phyloP scores from a whole-genome alignment of 1,140 invertebrate species.

The Cydia pomonella region DNA sequence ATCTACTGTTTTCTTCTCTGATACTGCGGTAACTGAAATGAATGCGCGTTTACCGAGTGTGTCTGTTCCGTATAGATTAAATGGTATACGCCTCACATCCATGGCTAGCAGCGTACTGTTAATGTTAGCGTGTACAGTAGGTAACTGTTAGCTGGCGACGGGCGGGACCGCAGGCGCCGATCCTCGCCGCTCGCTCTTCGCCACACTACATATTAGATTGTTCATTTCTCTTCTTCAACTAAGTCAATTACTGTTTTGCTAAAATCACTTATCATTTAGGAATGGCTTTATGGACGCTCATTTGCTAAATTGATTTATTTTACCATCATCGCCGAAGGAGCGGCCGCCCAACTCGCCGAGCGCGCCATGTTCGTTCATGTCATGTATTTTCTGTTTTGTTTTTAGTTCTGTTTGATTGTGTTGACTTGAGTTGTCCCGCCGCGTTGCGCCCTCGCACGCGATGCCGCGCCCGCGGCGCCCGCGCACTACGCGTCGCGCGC shows the following conservation, averaged over 20 bases:
- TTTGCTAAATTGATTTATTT: slow-evolving; percentile 67
- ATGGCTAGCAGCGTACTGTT: slow-evolving; percentile 77
- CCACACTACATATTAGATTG: slow-evolving; percentile 67
- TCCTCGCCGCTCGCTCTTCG: slow-evolving; percentile 60
- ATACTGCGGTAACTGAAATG: slow-evolving; percentile 73
- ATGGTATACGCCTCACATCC: slow-evolving; percentile 76
- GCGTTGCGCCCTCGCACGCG: slow-evolving; percentile 50
- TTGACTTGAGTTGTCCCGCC: slow-evolving; percentile 62
- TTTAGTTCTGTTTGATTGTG: slow-evolving; percentile 75
- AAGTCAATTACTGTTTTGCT: slow-evolving; percentile 63
- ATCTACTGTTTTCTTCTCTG: slow-evolving; percentile 76
- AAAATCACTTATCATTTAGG: slow-evolving; percentile 72
- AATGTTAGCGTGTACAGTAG: slow-evolving; percentile 71
- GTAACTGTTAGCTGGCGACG: slow-evolving; percentile 75
- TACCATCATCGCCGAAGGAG: slow-evolving; percentile 52
- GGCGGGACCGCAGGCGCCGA: slow-evolving; percentile 59
- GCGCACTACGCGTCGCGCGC: slow-evolving; percentile 1
- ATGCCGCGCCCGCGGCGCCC: slow-evolving; percentile 21
- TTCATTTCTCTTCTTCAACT: slow-evolving; percentile 65
- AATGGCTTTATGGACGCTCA: slow-evolving; percentile 74
- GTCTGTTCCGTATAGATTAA: slow-evolving; percentile 75
- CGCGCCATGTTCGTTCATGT: slow-evolving; percentile 55
- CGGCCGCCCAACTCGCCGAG: slow-evolving; percentile 49
- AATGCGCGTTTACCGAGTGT: slow-evolving; percentile 75
- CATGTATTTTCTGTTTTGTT: slow-evolving; percentile 67